These are phyloP conservation scores for Microcebus jonahi DNA, from an alignment of 2,113 vertebrate genomes.

Conservation along the genomic window DNA sequence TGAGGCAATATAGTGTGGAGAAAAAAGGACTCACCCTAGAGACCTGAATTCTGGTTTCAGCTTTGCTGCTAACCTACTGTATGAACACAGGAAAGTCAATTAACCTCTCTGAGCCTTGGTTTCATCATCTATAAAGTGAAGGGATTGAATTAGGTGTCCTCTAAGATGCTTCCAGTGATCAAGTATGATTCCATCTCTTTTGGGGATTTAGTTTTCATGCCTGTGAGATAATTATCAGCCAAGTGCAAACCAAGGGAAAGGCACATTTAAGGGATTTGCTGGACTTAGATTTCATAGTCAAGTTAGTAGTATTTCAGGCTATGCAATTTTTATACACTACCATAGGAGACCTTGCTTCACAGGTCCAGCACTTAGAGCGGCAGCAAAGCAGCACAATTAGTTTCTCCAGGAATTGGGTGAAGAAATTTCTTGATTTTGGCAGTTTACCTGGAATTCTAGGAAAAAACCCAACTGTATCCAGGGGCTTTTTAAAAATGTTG, in stretches of 20 bases:
- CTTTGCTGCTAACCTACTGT: background rate
- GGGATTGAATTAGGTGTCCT: background rate
- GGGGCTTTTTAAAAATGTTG: background rate
- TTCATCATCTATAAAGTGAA: background rate
- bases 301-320: background rate
- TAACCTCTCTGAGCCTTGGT: background rate
- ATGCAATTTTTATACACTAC: background rate
- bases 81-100: background rate
- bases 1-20: background rate
- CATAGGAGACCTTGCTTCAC: background rate
- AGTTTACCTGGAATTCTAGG: background rate
- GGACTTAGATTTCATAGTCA: background rate
- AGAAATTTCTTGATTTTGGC: background rate
- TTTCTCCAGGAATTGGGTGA: background rate
- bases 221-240: constrained; percentile 14
- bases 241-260: background rate
- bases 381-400: background rate
- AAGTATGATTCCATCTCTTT: background rate
- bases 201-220: background rate
- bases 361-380: background rate
- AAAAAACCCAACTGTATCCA: background rate
- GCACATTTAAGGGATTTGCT: background rate
- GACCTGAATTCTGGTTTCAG: background rate
- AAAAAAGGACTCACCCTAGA: background rate
- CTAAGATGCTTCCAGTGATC: background rate